Conservation (phyloP, 2,113 vertebrate genomes). For the Dicentrarchus labrax region DNA sequence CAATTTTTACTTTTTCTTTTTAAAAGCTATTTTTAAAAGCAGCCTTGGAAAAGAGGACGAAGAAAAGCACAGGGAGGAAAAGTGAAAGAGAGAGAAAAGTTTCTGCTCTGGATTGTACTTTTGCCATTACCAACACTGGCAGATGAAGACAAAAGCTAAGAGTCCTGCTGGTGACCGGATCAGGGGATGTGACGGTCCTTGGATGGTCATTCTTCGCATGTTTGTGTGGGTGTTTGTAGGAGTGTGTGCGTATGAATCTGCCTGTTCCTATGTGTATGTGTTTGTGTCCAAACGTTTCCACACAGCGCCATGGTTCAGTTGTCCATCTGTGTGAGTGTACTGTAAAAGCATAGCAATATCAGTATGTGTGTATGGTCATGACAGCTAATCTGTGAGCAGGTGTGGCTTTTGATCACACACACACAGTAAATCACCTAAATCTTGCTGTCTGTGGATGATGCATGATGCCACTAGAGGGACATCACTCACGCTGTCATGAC, state of each 20-base stretch:
- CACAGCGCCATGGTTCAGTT: constrained; percentile 16
- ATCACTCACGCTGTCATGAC: constrained; percentile 71
- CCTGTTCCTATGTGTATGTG: neutral
- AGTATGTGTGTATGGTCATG: constrained; percentile 23
- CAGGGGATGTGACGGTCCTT: neutral
- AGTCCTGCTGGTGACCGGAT: neutral
- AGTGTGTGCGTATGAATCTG: neutral
- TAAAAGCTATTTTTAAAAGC: neutral
- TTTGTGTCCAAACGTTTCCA: neutral
- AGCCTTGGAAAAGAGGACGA: neutral
- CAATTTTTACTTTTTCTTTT: neutral
- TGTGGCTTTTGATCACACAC: constrained; percentile 54
- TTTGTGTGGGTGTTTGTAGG: constrained; percentile 11
- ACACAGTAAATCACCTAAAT: constrained; percentile 64
- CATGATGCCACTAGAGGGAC: constrained; percentile 45
- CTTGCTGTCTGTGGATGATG: constrained; percentile 68
- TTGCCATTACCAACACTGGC: neutral
- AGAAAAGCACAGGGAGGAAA: no score
- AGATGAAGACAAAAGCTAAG: neutral
- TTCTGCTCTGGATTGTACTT: neutral
- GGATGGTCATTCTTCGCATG: neutral
- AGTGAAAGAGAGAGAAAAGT: neutral
- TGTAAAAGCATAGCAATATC: constrained; percentile 17
- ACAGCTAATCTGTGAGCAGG: constrained; percentile 64
- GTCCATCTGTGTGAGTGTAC: neutral